Base-by-base conservation (phyloP, 2,888 invertebrate genomes). In the Antheraea yamamai region DNA sequence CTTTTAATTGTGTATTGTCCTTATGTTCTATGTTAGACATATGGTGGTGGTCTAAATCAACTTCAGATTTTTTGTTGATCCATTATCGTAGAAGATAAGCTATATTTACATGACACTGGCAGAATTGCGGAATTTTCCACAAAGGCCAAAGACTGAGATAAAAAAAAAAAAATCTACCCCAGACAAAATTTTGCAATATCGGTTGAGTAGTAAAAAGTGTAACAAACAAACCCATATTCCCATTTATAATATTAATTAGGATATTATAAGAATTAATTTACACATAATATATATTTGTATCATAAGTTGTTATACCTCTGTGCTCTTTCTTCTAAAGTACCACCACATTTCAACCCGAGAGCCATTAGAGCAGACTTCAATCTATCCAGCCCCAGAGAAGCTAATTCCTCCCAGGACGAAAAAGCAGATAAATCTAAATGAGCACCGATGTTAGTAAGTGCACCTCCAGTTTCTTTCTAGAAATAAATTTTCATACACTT, bases 351-450 rank as follows among this genome's bases (percentile, higher is more conserved):
- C 1, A 99, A 95, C 0, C 99, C 98, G 26, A 99, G 95, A 7
- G 99, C 99, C 97, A 99, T 98, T 20, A 99, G 93, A 0, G 99
- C 99, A 0, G 99, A 99, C 91, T 99, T 99, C 61, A 99, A 95
- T 87, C 99, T 96, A 95, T 99, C 99, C 81, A 99, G 92, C 30
- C 99, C 99, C 4, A 99, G 95, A 0, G 99, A 99, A 0, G 99
- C 99, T 78, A 99, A 92, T 92, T 99, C 99, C 92, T 98, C 98
- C 97, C 98, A 98, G 30, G 99, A 99, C 0, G 98, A 98, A 90
- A 99, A 99, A 0, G 99, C 99, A 0, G 99, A 99, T n/a, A 99
- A 94, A 91, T 99, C 99, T 79, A 99, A 96, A 95, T 99, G 99
- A 6, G 99, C 99, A 30, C 99, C 99, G 8, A 98, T 97, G 88